phyloP scores from a whole-genome alignment of 1,140 invertebrate species.

The Trypoxylus dichotomus region DNA sequence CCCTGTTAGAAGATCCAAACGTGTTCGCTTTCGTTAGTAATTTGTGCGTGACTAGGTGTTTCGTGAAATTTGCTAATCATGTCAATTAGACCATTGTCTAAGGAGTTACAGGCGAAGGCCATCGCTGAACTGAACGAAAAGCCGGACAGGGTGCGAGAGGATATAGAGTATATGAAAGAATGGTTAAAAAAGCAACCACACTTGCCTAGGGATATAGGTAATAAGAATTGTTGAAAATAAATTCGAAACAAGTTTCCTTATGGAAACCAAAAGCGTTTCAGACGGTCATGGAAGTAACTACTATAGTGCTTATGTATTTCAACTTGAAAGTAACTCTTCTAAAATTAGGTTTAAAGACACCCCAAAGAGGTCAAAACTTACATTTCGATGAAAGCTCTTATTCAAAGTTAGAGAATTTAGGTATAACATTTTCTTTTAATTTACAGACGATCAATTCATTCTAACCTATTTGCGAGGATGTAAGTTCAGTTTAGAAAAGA shows the following conservation, averaged over 20 bases:
- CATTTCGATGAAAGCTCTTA: too few relatives aligned
- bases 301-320: too few relatives aligned
- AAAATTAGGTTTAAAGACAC: too few relatives aligned
- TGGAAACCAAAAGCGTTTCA: too few relatives aligned
- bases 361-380: too few relatives aligned
- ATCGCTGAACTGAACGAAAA: conserved; percentile 64
- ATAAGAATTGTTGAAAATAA: too few relatives aligned
- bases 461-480: conserved; percentile 65
- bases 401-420: too few relatives aligned
- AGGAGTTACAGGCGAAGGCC: conserved; percentile 50
- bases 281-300: too few relatives aligned
- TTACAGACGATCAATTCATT: conserved; percentile 62
- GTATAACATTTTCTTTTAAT: neutral
- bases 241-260: neutral
- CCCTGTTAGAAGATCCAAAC: too few relatives aligned
- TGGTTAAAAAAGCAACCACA: conserved; percentile 68
- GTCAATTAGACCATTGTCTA: conserved; percentile 30
- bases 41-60: too few relatives aligned
- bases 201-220: conserved; percentile 50
- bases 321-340: too few relatives aligned
- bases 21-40: too few relatives aligned
- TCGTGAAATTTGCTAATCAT: neutral
- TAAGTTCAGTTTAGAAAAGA: conserved; percentile 68
- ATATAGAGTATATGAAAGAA: conserved; percentile 60
- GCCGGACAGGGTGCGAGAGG: conserved; percentile 57